These are phyloP conservation scores for Epicampocera succincta DNA, from an alignment of 2,888 invertebrate species.

Conservation along the genomic window DNA sequence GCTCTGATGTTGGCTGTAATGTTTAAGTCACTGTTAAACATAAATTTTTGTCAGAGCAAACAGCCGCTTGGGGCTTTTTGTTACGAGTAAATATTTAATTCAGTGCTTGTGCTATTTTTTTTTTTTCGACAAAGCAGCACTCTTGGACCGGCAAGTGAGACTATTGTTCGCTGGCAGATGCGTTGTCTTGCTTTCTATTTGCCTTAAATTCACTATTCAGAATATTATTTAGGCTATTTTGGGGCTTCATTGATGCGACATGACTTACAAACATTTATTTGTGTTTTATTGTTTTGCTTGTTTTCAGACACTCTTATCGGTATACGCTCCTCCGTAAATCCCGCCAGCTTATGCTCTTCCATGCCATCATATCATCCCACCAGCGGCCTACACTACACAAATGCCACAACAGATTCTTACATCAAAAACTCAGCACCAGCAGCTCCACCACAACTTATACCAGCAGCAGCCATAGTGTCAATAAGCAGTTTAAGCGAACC, in stretches of 20 bases:
- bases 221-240: too few relatives aligned
- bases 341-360: slow-evolving; percentile 71
- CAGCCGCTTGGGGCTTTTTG: slow-evolving; percentile 58
- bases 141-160: too few relatives aligned
- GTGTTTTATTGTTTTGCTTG: neutral
- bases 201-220: too few relatives aligned
- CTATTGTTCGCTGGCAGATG: too few relatives aligned
- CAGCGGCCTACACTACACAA: slow-evolving; percentile 38
- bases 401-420: slow-evolving; percentile 25
- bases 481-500: slow-evolving; percentile 52
- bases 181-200: neutral
- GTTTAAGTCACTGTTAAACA: neutral
- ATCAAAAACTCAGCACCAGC: slow-evolving; percentile 25
- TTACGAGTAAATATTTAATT: slow-evolving; percentile 66
- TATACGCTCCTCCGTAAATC: slow-evolving; percentile 75
- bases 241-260: too few relatives aligned
- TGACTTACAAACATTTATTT: too few relatives aligned
- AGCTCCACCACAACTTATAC: slow-evolving; percentile 43
- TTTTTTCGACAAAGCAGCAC: too few relatives aligned
- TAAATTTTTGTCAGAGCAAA: slow-evolving; percentile 28
- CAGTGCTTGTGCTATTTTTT: too few relatives aligned
- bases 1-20: slow-evolving; percentile 7
- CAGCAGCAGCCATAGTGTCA: slow-evolving; percentile 62
- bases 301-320: slow-evolving; percentile 81
- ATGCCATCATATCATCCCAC: slow-evolving; percentile 68